phyloP scores from a whole-genome alignment of 2,888 invertebrate species.

The Pseudanteris insignis region DNA sequence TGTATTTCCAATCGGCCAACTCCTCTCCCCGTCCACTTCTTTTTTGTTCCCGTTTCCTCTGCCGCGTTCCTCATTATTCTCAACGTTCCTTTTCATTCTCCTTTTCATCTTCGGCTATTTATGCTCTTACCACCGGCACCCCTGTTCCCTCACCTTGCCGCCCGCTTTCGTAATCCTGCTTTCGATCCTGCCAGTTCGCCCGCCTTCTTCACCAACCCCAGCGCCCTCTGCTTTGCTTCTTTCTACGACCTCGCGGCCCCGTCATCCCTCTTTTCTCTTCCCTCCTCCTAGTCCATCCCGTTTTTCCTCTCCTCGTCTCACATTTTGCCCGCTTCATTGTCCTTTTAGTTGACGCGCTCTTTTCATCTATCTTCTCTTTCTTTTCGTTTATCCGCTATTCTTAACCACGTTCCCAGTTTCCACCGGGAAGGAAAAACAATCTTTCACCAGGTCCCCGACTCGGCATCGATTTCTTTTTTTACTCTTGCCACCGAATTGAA shows the following conservation, averaged over 20 bases:
- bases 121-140: slow-evolving; percentile 10
- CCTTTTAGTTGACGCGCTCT: slow-evolving; percentile 27
- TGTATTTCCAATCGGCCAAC: slow-evolving; percentile 61
- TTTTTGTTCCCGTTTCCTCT: slow-evolving; percentile 60
- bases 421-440: too few relatives aligned
- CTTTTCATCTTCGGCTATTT: slow-evolving; percentile 37
- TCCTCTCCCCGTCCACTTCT: slow-evolving; percentile 53
- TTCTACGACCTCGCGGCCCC: slow-evolving; percentile 21
- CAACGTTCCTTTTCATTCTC: slow-evolving; percentile 29
- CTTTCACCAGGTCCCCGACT: too few relatives aligned
- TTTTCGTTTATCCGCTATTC: too few relatives aligned
- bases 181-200: slow-evolving; percentile 33
- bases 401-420: slow-evolving; percentile 53
- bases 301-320: slow-evolving; percentile 10
- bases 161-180: slow-evolving; percentile 22
- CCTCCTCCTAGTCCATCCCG: slow-evolving; percentile 32
- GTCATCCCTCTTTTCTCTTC: slow-evolving; percentile 15
- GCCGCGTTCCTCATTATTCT: slow-evolving; percentile 13
- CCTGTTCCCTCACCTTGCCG: not conserved
- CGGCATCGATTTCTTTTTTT: too few relatives aligned
- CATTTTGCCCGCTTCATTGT: slow-evolving; percentile 44
- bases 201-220: slow-evolving; percentile 27
- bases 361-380: slow-evolving; percentile 48
- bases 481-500: too few relatives aligned
- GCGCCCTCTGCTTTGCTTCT: slow-evolving; percentile 28